phyloP scores from a whole-genome alignment of 2,113 vertebrate species.

The Nothoprocta perdicaria region DNA sequence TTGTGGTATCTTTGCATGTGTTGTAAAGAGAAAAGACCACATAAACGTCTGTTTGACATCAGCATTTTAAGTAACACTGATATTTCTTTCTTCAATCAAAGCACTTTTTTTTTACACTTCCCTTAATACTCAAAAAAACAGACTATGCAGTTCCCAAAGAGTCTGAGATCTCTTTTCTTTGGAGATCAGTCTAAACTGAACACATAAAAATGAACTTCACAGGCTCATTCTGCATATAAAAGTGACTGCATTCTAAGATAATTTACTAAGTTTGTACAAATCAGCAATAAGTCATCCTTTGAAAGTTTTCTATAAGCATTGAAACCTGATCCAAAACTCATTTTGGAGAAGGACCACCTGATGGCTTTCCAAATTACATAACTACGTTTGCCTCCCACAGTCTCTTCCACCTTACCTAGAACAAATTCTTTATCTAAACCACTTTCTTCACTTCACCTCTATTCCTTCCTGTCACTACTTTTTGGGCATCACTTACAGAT shows the following conservation, averaged over 20 bases:
- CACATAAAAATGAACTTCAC: neutral
- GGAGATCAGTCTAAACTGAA: neutral
- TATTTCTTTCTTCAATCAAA: neutral
- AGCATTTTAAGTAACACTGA: neutral
- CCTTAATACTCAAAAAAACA: neutral
- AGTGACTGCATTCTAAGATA: neutral
- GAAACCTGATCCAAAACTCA: neutral
- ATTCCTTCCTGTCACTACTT: neutral
- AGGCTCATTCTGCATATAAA: neutral
- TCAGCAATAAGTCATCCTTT: neutral
- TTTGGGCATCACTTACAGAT: neutral
- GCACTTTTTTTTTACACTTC: neutral
- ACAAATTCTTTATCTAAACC: neutral
- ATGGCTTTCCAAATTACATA: rapidly evolving
- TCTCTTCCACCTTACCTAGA: neutral
- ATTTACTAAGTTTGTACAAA: neutral
- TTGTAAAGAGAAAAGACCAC: constrained; percentile 5
- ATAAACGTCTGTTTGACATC: neutral
- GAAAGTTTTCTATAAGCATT: rapidly evolving
- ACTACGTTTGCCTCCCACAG: neutral
- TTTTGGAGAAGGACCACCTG: neutral
- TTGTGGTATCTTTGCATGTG: neutral
- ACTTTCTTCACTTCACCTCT: neutral
- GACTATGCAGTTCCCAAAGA: neutral
- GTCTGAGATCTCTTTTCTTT: neutral